phyloP scores from a whole-genome alignment of 2,113 vertebrate species.

The Lanius collurio region DNA sequence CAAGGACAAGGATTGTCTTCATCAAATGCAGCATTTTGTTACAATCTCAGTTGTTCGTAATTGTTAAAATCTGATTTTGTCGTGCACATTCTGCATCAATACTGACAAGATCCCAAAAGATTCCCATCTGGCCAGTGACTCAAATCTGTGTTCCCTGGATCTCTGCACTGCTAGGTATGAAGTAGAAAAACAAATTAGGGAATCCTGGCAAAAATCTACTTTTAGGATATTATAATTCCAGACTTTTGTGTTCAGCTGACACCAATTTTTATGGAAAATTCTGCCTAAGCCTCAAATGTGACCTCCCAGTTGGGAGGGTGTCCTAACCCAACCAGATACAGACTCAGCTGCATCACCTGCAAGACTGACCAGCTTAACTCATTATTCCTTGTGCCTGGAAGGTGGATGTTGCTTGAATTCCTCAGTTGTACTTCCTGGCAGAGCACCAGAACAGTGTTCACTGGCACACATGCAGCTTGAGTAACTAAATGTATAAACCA shows the following conservation, averaged over 20 bases:
- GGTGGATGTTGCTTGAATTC: neutral
- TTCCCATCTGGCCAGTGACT: neutral
- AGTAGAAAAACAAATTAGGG: neutral
- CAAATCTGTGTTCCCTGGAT: neutral
- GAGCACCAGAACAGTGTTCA: neutral
- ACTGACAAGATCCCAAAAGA: neutral
- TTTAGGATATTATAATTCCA: neutral
- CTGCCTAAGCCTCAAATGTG: neutral
- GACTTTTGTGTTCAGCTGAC: neutral
- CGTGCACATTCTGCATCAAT: neutral
- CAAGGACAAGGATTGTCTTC: neutral
- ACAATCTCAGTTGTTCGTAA: neutral
- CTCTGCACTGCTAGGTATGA: neutral
- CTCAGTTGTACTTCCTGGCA: conserved; percentile 29
- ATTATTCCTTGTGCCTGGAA: neutral
- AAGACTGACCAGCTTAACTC: neutral
- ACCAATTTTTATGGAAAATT: neutral
- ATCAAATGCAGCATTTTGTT: neutral
- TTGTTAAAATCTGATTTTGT: neutral
- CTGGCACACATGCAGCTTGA: conserved; percentile 21
- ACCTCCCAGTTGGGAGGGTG: neutral
- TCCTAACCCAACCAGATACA: neutral
- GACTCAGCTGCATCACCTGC: neutral
- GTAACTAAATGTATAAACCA: neutral
- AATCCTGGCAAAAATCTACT: neutral